Conservation (phyloP, 2,113 vertebrate species). For the Chaetops frenatus region DNA sequence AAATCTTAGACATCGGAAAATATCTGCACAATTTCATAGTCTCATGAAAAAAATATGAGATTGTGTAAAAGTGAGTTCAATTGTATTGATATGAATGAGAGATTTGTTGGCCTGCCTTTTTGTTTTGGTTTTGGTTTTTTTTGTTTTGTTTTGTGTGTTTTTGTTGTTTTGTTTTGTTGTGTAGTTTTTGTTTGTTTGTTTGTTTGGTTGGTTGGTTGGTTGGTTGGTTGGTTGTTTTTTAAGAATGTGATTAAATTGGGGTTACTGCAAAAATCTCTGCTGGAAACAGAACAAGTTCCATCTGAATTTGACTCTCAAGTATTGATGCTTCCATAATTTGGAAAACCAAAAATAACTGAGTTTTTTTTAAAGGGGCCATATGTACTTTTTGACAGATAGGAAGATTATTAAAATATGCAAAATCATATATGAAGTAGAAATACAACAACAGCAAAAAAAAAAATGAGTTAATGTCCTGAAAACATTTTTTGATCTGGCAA, state of each 20-base stretch:
- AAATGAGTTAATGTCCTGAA: background rate
- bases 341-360: background rate
- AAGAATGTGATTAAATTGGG: background rate
- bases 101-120: background rate
- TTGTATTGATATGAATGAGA: background rate
- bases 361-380: fast-evolving
- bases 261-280: background rate
- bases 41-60: background rate
- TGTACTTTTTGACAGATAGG: background rate
- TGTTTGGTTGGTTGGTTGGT: background rate
- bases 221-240: no score
- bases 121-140: background rate
- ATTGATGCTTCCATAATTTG: fast-evolving
- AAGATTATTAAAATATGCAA: background rate
- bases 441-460: background rate
- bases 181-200: background rate
- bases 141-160: background rate
- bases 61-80: background rate
- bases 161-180: background rate
- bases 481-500: background rate
- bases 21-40: background rate
- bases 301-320: background rate
- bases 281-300: background rate
- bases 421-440: background rate
- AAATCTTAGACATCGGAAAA: background rate